Percentiles rank a stretch among this genome's conserved stretches.
Evolutionary conservation across 2,113 vertebrate species (phyloP).

Genomic region (Orthonyx spaldingii): DNA sequence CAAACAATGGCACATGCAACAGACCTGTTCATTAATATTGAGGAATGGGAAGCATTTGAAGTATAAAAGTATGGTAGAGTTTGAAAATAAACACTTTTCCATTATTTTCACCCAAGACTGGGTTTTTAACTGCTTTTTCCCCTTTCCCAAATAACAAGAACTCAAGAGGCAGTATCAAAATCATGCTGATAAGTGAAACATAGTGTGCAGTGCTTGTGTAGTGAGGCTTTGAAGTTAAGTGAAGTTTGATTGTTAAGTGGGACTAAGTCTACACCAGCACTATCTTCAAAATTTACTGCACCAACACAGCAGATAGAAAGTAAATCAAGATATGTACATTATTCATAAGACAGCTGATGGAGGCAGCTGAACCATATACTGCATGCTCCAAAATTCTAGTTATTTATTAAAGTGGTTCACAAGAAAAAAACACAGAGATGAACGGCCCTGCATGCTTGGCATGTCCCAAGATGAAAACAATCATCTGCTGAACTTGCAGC

Average conservation of each 20-base stretch:
- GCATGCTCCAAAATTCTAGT: conserved; percentile 5
- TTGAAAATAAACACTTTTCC: background rate
- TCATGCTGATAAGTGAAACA: background rate
- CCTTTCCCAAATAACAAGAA: background rate
- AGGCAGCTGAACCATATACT: background rate
- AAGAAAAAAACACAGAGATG: background rate
- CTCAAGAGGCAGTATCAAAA: background rate
- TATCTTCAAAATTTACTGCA: conserved; percentile 67
- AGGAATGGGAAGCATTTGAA: background rate
- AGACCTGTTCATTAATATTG: background rate
- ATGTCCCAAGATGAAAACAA: background rate
- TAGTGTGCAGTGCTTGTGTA: conserved; percentile 52
- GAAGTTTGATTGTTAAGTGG: conserved; percentile 49
- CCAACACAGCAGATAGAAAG: conserved; percentile 43
- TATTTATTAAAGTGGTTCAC: conserved; percentile 21
- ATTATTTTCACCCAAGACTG: background rate
- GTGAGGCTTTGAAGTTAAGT: background rate
- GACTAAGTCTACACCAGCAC: conserved; percentile 37
- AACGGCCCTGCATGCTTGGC: background rate
- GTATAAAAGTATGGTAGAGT: background rate
- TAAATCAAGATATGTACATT: background rate
- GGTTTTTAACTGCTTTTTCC: background rate
- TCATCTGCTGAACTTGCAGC: background rate
- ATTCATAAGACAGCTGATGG: conserved; percentile 28
- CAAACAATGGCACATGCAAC: background rate